phyloP scores from a whole-genome alignment of 92 coral and sea anemone genomes.

The Heteractis magnifica region DNA sequence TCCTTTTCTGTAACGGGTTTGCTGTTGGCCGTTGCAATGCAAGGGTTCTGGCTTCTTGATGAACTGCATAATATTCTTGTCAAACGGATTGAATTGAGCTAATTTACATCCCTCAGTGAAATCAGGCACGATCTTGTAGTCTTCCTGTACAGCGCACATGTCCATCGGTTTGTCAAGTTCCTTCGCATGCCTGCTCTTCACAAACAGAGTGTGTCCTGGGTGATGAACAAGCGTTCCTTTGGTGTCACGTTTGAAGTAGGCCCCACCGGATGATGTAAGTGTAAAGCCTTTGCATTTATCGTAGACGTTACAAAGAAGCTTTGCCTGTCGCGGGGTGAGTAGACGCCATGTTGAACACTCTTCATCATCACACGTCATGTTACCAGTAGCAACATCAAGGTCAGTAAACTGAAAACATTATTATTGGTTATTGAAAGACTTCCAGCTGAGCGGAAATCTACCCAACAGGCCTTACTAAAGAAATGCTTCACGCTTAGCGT shows the following conservation, averaged over 20 bases:
- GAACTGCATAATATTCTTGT: constrained; percentile 60
- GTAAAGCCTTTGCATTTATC: constrained; percentile 75
- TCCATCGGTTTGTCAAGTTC: constrained; percentile 45
- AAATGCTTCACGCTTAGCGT: no score
- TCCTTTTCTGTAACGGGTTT: constrained; percentile 71
- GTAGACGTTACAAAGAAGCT: constrained; percentile 52
- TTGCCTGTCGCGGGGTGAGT: constrained; percentile 50
- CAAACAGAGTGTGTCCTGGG: constrained; percentile 45
- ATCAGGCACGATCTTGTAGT: constrained; percentile 18
- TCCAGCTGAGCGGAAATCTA: no score
- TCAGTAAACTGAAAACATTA: constrained; percentile 33
- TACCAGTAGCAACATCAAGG: constrained; percentile 59
- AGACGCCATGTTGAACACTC: constrained; percentile 37
- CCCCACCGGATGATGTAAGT: constrained; percentile 41
- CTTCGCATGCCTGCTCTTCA: constrained; percentile 55
- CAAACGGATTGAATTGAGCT: constrained; percentile 81
- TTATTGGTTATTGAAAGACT: background rate
- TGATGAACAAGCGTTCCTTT: constrained; percentile 38
- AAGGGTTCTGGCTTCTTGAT: constrained; percentile 53
- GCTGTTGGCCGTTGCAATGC: constrained; percentile 62
- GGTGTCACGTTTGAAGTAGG: constrained; percentile 57
- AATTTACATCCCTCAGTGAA: constrained; percentile 54
- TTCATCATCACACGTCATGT: constrained; percentile 49
- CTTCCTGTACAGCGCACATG: constrained; percentile 65
- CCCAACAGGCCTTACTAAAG: no score